Base-by-base conservation (phyloP, 2,113 vertebrate genomes). In the Gymnogyps californianus region DNA sequence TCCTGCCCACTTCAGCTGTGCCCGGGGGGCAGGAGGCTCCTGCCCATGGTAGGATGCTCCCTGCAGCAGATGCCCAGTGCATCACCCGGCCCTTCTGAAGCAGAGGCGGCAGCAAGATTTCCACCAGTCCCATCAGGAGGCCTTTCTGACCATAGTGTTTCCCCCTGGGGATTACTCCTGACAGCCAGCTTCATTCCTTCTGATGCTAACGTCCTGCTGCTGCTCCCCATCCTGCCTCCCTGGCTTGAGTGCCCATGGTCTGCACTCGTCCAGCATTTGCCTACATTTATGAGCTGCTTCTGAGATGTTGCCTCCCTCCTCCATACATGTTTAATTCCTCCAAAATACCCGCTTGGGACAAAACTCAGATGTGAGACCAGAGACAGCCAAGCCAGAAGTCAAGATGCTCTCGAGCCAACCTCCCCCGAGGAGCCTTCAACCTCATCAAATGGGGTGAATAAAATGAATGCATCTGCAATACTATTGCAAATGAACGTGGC, bases 141-240 rank as follows among this genome's bases (percentile, higher is more conserved):
- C 3, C 0, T 66, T 78, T 78, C 11, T 10, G 47, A 76, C 36
- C 6, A 3, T 0, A 3, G 21, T 0, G 0, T 67, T 84, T 67
- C 24, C 34, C 24, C 20, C 51, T 24, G 16, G 51, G 65, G 62
- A 34, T 76, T 21, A 34, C 38, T 58, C n/a, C 49, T 66, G 79
- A 20, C 20, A 36, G 61, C 36, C 2, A 4, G 34, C 36, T 61
- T 78, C 18, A 5, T 75, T 74, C 44, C 7, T 62, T 88, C 16
- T 10, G 29, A n/a, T 38, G 20, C 36, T 55, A 24, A 12, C 0
- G 10, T 54, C 38, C 44, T 64, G 49, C 82, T 58, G 22, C 58
- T 67, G 38, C 18, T 57, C 59, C 22, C 46, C 2, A 3, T 42
- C 29, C 83, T 38, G 65, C 20, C 8, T 4, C 36, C 36, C 70